Evolutionary conservation across 2,888 invertebrate species (phyloP), one percentile per base, ranked within the genome.

Genomic region (Orthosia cruda): DNA sequence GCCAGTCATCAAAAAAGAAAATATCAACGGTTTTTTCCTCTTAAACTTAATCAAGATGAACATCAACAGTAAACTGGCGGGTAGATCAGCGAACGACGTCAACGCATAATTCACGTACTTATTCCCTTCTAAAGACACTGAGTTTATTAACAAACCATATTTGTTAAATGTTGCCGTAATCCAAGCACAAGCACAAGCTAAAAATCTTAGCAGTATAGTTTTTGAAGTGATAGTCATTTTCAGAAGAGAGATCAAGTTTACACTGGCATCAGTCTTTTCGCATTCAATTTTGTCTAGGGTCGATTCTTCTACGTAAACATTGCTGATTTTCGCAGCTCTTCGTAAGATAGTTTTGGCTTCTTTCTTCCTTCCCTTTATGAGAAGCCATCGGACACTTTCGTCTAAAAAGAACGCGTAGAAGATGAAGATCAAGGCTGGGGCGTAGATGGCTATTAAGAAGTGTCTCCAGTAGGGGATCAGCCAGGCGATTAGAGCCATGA

Each of bases 301-400:
- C n/a, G 89, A 81, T 57, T 91, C 88, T 26, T 92, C 88, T 1
- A 94, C 16, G 15, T 88, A 72, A 0, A 93, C 80, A 61, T 92
- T 91, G 71, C 92, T 94, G 18, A 77, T 89, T 83, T 94, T 96
- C 0, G 98, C 97, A 50, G 98, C 97, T 87, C 95, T 97, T 7
- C 95, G 92, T 45, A 98, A 92, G 18, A 98, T 97, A 26, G 91
- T 91, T 75, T 97, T 97, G 0, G 98, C 98, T 89, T 98, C 96
- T 1, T 97, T 97, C 78, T 97, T 97, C 80, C 97, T 97, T 11
- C 97, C 97, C 90, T 98, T 98, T 20, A 97, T 97, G 16, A 98
- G 92, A 3, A 98, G 96, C 98, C 98, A 98, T 89, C 98, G 98
- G 97, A 68, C 98, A 98, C 98, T 98, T 93, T 98, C 98, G 12